Evolutionary conservation across 1,140 invertebrate species (phyloP), one percentile per base, ranked within the genome.

Genomic region (Phocides pigmalion): DNA sequence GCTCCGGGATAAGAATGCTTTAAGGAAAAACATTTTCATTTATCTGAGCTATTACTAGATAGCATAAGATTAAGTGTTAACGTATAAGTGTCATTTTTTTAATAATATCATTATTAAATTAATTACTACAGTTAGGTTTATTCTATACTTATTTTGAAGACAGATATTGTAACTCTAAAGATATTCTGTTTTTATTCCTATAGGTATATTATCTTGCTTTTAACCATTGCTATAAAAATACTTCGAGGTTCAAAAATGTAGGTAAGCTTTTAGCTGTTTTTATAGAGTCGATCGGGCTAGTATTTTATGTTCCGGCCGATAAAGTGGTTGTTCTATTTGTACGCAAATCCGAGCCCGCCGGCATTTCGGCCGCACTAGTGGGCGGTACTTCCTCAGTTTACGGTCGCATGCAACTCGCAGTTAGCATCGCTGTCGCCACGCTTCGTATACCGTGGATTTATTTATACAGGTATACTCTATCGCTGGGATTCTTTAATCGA

Each of bases 351-450:
- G 66, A 76, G 69, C 68, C 56, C 59, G 62, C 66, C 44, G 67
- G 69, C 70, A 70, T 22, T 32, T 62, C 64, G 70, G 54, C 42
- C 68, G 53, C 66, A 64, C 66, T 62, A 67, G 72, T 73, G 73
- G 68, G 74, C 72, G 72, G 76, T 74, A 68, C 71, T 78, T 78
- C 62, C 73, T 66, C 68, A 70, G 79, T 83, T 83, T 83, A 83
- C 76, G 69, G 74, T 32, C 71, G 69, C 32, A 71, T 73, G 72
- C 70, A 73, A 70, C 37, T 68, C 61, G 59, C 72, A 83, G 74
- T 79, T 79, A 81, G 74, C 79, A 76, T 74, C 71, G 62, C 71
- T 76, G 81, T 78, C 79, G 81, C 81, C 76, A 83, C 76, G 79
- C 67, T 73, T 81, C 81, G 81, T 83, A 75, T 79, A 81, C 54